phyloP scores from a whole-genome alignment of 2,797 vertebrate species.

The Denticeps clupeoides region DNA sequence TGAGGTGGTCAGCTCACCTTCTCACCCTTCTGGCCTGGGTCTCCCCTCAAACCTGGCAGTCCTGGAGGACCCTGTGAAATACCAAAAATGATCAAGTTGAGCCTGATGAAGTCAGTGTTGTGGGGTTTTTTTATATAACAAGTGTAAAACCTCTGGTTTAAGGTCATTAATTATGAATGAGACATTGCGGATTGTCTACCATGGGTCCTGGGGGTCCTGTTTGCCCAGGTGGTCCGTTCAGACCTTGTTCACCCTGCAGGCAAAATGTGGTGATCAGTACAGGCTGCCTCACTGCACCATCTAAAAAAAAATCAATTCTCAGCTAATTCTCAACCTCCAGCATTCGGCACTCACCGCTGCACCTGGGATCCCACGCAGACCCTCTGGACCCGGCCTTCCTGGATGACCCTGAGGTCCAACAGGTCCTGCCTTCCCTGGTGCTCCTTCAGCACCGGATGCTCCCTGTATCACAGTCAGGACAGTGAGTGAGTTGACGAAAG shows the following conservation, averaged over 20 bases:
- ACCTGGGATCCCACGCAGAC: slow-evolving; percentile 79
- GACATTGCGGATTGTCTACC: slow-evolving; percentile 49
- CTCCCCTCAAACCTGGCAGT: slow-evolving; percentile 80
- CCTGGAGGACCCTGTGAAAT: slow-evolving; percentile 71
- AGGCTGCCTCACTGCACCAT: slow-evolving; percentile 1
- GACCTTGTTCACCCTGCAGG: slow-evolving; percentile 77
- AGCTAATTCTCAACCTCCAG: background rate
- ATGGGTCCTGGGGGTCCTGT: slow-evolving; percentile 78
- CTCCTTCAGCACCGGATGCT: slow-evolving; percentile 57
- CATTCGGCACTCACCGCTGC: slow-evolving; percentile 62
- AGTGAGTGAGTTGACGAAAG: background rate
- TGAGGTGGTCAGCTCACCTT: slow-evolving; percentile 60
- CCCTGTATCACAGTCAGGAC: slow-evolving; percentile 51
- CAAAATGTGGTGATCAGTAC: slow-evolving; percentile 4
- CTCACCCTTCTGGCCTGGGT: slow-evolving; percentile 74
- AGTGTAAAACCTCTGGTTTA: background rate
- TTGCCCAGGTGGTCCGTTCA: slow-evolving; percentile 72
- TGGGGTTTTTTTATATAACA: no score
- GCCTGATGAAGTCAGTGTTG: no score
- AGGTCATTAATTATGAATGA: background rate
- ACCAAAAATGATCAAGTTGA: no score
- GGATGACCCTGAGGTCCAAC: slow-evolving; percentile 72
- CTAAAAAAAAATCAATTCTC: background rate
- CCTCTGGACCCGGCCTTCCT: slow-evolving; percentile 69
- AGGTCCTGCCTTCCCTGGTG: slow-evolving; percentile 68